Base-by-base conservation (phyloP, 2,113 vertebrate genomes). In the Podarcis muralis region DNA sequence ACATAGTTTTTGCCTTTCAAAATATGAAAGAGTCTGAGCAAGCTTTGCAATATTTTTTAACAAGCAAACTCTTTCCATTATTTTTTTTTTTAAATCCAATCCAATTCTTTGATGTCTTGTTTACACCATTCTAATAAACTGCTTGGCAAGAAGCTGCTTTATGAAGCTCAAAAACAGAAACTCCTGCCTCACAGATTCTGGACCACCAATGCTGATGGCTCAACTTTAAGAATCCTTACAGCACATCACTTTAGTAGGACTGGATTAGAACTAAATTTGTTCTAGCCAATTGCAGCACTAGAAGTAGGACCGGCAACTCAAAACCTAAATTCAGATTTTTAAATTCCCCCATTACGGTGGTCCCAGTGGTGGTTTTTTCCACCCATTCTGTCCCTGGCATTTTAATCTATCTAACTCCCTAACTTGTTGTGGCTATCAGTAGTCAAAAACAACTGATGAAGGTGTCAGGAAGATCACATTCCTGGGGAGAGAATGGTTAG, bases 1-100 rank as follows among this genome's bases (percentile, higher is more conserved):
- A 66, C 1, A 35, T 12, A 74, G 16, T n/a, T 89, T 53, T 89
- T 68, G 35, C 40, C 89, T 91, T 93, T 77, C 43, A 43, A 87
- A 91, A 93, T 89, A 75, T 1, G 77, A 74, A 89, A 30, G n/a
- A 6, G 18, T 12, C 7, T 48, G 22, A 88, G 65, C 85, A 88
- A 40, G 65, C 30, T 25, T 7, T 48, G n/a, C 35, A 2, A 12
- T 65, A 72, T 74, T 87, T 92, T 77, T 37, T 37, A 65, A 40
- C 18, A 0, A n/a, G 68, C 57, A 81, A 87, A 75, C 3, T 23
- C 30, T 27, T 89, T 86, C 32, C 72, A 48, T 48, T n/a, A 32
- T 32, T n/a, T 6, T 53, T 20, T 30, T 62, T 20, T 43, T 62
- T 57, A 3, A 0, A n/a, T 0, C 35, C 89, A 92, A 12, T 53